Evolutionary conservation across 92 coral and sea anemone species (phyloP).

Genomic region (Anthopleura xanthogrammica): DNA sequence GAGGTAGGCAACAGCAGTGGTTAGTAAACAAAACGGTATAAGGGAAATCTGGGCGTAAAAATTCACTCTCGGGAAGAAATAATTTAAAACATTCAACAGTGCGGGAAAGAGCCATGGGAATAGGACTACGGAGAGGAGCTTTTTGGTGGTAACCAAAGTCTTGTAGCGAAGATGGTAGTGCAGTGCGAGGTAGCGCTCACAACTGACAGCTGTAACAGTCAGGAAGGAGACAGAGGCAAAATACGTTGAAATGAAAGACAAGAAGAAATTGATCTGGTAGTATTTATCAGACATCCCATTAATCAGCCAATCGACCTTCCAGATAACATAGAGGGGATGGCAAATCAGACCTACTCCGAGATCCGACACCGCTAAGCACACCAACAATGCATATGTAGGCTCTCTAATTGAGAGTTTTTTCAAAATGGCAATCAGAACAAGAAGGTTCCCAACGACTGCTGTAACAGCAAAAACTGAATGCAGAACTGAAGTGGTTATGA

Average conservation of each 20-base stretch:
- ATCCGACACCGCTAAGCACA: conserved; percentile 12
- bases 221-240: conserved; percentile 18
- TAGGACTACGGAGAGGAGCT: neutral
- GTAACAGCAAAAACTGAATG: conserved; percentile 1
- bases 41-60: neutral
- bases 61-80: neutral
- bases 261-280: neutral
- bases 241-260: neutral
- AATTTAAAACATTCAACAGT: neutral
- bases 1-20: neutral
- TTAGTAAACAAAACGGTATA: conserved; percentile 15
- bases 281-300: neutral
- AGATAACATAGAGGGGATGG: conserved; percentile 22
- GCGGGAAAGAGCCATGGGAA: conserved; percentile 10
- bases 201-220: conserved; percentile 17
- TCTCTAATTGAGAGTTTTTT: neutral
- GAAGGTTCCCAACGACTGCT: neutral
- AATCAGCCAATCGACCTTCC: conserved; percentile 25
- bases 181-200: conserved; percentile 17
- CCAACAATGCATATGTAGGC: conserved; percentile 16
- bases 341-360: conserved; percentile 15
- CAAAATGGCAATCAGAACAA: conserved; percentile 19
- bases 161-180: conserved; percentile 30
- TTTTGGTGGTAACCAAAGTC: neutral
- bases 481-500: neutral